A percentile compares a stretch with the other conserved stretches of the same genome.
phyloP scores from a whole-genome alignment of 2,797 vertebrate genomes.

The Silurus aristotelis region DNA sequence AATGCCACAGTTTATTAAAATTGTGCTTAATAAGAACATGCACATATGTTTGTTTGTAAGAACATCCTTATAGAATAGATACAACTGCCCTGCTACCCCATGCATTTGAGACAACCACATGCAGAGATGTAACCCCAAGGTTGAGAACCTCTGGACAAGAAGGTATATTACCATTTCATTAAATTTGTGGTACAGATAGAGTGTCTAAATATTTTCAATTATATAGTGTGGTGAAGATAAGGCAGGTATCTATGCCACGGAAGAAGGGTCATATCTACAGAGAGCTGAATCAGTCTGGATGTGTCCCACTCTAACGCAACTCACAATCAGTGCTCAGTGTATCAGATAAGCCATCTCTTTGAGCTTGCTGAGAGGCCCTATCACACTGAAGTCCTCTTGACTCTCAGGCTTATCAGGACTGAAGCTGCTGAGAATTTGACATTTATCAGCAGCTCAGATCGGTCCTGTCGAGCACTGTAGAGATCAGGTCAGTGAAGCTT shows the following conservation, averaged over 20 bases:
- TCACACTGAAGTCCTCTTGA: conserved; percentile 51
- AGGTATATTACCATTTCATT: neutral
- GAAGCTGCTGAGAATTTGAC: conserved; percentile 50
- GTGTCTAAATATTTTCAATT: conserved; percentile 12
- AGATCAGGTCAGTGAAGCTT: conserved; percentile 45
- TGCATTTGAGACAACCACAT: neutral
- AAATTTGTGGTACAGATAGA: conserved; percentile 4
- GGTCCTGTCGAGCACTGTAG: conserved; percentile 36
- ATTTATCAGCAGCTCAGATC: conserved; percentile 53
- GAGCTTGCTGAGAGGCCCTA: conserved; percentile 48
- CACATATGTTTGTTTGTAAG: neutral
- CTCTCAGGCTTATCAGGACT: conserved; percentile 54
- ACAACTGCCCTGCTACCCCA: neutral
- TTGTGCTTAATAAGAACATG: neutral
- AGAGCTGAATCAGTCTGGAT: conserved; percentile 42
- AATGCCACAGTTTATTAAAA: neutral
- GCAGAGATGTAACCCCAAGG: neutral
- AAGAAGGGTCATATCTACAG: conserved; percentile 35
- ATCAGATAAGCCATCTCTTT: conserved; percentile 65
- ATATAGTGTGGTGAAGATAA: conserved; percentile 36
- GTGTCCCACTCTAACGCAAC: conserved; percentile 51
- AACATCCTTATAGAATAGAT: neutral
- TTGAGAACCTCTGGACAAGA: neutral
- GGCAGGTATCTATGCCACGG: conserved; percentile 30
- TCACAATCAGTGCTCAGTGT: conserved; percentile 60